Percentiles rank a stretch among this genome's conserved stretches.
phyloP scores from a whole-genome alignment of 2,888 invertebrate species.

The Trachelus tabidus region DNA sequence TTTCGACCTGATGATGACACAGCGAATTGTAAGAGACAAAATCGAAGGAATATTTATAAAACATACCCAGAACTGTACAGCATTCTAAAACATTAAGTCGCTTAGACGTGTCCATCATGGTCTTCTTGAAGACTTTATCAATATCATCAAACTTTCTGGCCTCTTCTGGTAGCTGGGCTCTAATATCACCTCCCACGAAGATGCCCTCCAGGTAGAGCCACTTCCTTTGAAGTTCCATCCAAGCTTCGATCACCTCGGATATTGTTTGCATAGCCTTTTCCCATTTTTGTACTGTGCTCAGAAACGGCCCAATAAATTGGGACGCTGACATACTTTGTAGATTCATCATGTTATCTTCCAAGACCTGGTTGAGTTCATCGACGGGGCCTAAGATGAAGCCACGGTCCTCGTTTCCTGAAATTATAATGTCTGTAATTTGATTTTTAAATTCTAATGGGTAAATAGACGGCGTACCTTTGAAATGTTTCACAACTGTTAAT shows the following conservation, averaged over 20 bases:
- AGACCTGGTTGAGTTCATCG: slow-evolving; percentile 82
- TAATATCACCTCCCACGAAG: slow-evolving; percentile 90
- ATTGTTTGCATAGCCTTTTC: slow-evolving; percentile 83
- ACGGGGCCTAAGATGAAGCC: slow-evolving; percentile 84
- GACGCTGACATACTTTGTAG: slow-evolving; percentile 92
- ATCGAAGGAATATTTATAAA: background rate
- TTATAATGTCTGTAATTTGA: slow-evolving; percentile 63
- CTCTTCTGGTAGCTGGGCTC: slow-evolving; percentile 87
- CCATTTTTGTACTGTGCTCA: slow-evolving; percentile 85
- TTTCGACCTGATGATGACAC: slow-evolving; percentile 72
- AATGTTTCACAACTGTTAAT: slow-evolving; percentile 76
- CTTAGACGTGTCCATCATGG: slow-evolving; percentile 87
- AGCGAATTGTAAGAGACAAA: background rate
- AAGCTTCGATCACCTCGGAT: slow-evolving; percentile 88
- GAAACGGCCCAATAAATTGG: slow-evolving; percentile 90
- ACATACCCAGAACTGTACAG: slow-evolving; percentile 72
- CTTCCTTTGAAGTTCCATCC: slow-evolving; percentile 87
- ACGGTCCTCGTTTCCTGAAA: slow-evolving; percentile 75
- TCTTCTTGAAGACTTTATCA: slow-evolving; percentile 83
- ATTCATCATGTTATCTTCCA: slow-evolving; percentile 92
- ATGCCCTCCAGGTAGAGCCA: slow-evolving; percentile 95
- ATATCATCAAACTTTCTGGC: slow-evolving; percentile 92
- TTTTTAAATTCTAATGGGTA: slow-evolving; percentile 42
- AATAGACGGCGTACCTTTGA: slow-evolving; percentile 66
- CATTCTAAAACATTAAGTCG: slow-evolving; percentile 83